Percentiles rank a stretch among this genome's conserved stretches.
Evolutionary conservation across 2,797 vertebrate genomes (phyloP).

Genomic region (Myiothlypis coronata): DNA sequence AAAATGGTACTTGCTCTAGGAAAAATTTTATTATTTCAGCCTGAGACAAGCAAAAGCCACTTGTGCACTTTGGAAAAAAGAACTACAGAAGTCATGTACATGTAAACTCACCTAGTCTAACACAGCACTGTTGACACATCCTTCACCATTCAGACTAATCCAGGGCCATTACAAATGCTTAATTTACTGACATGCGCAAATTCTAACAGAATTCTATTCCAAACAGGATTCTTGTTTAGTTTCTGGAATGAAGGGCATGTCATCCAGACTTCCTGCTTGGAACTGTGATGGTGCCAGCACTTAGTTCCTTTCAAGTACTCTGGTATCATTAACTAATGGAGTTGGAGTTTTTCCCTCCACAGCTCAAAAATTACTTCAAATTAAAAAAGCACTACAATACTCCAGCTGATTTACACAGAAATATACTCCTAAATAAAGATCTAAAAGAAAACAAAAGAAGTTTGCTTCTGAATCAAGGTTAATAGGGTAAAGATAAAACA

Average conservation of each 20-base stretch:
- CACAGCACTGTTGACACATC: neutral
- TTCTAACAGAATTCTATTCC: neutral
- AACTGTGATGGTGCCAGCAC: neutral
- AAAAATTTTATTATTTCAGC: neutral
- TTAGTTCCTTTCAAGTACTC: neutral
- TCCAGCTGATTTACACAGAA: neutral
- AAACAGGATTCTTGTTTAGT: neutral
- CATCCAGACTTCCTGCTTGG: neutral
- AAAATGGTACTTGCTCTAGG: neutral
- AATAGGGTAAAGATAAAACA: neutral
- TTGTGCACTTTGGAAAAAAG: neutral
- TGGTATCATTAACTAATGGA: neutral
- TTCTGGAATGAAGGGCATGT: neutral
- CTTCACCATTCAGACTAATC: neutral
- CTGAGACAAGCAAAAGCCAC: neutral
- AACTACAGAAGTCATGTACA: neutral
- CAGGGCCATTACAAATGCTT: neutral
- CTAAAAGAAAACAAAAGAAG: neutral
- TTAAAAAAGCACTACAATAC: neutral
- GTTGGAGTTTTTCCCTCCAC: neutral
- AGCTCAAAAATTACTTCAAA: neutral
- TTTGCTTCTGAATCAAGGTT: neutral
- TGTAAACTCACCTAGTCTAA: neutral
- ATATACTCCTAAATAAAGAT: neutral
- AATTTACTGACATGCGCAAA: neutral